Evolutionary conservation across 2,797 vertebrate species (phyloP), one percentile per base, ranked within the genome.

Genomic region (Phrynocephalus forsythii): DNA sequence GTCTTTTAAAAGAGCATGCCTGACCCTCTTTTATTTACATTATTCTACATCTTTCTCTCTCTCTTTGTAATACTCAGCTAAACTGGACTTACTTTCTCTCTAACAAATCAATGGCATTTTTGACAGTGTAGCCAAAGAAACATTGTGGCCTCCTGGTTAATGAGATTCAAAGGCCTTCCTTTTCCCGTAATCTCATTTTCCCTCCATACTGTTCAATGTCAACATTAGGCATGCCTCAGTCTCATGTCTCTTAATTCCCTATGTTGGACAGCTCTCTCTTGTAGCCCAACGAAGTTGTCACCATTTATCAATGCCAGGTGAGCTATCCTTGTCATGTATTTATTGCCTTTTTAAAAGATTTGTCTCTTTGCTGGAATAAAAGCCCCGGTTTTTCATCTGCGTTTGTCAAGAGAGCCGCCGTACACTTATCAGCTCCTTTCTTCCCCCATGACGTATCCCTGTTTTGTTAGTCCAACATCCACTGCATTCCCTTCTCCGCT

Each of bases 261-360:
- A 82, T 69, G 13, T 86, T 87, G 86, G 93, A 91, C 8, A 83
- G 30, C 86, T 87, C 2, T 71, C 82, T 86, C 76, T 86, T 92
- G 30, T 92, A 86, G 80, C 88, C 83, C 60, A 48, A 28, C 4
- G 50, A 3, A 91, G 30, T 13, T 89, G 91, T 84, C 73, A 86
- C 87, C 66, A 91, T 92, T 92, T 87, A 73, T 90, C 84, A 89
- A 68, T 88, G 91, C 72, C 72, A 80, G 75, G 68, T 80, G 87
- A 94, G 85, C 85, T 91, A 88, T 72, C 52, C 71, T 85, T 86
- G 87, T 85, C 89, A 67, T 78, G 22, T 66, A 76, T 88, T 94
- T 93, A 90, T 94, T 92, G 93, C 78, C 87, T 91, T 91, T 92
- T 90, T 0, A 15, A 75, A 90, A 94, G 87, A 91, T 75, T 63